Base-by-base conservation (phyloP, 2,797 vertebrate genomes). In the Pogoniulus pusillus region DNA sequence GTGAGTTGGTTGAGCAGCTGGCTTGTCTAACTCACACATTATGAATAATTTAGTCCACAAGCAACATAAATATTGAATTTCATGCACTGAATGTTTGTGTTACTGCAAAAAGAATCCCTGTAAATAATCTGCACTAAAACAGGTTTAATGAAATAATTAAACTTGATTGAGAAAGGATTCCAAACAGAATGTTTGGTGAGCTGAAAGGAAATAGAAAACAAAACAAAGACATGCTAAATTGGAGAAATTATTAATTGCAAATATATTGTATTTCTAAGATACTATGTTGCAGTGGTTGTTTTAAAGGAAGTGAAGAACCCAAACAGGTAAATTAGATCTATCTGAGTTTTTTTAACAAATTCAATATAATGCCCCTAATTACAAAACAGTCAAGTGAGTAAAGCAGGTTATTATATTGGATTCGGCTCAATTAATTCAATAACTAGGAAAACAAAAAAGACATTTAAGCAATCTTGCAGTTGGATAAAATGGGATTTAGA, bases 51-150 rank as follows among this genome's bases (percentile, higher is more conserved):
- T 51, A 89, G 14, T 45, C 53, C 24, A 37, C 47, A 11, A 83
- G 53, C n/a, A 90, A 64, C 35, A 82, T 29, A 93, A 91, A 90
- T 88, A 73, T 22, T 74, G 60, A 84, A 66, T 92, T 86, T 87
- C 18, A 41, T 45, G 5, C 68, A 19, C 58, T 64, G 59, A 79
- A 51, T 93, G 82, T 85, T 89, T 94, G 34, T 66, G 32, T 39
- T 72, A 62, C 41, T 63, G 26, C 24, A 81, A 69, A 92, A 89
- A n/a, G n/a, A 88, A 85, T 66, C 27, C 35, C 41, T 83, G 13
- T 16, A 92, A 93, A 53, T 35, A 1, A 27, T 86, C 19, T 66
- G 39, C 14, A 5, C 41, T 72, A 66, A 75, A 91, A n/a, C 18
- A 63, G 14, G 10, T 59, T 77, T 78, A 39, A 59, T 70, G 24